Base-by-base conservation (phyloP, 2,888 invertebrate species). In the Euplexia lucipara region DNA sequence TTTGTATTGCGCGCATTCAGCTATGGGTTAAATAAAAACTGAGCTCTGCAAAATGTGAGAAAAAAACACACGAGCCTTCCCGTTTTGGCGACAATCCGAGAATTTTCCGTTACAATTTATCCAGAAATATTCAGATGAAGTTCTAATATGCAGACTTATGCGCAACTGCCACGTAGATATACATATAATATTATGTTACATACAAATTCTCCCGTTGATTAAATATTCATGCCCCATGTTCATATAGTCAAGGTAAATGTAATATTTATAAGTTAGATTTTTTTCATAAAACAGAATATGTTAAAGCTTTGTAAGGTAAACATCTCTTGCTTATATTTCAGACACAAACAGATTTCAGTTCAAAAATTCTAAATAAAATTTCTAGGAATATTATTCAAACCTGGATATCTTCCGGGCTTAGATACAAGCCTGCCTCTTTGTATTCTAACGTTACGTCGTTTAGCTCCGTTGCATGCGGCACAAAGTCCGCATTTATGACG, bases 1-100 rank as follows among this genome's bases (percentile, higher is more conserved):
- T 92, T 91, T 91, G 91, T 91, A 86, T 88, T 83, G 83, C 83
- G 86, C 84, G 88, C 85, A 91, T 90, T 90, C 88, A 88, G 89
- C 89, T 83, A 86, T 84, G 85, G 85, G 87, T 87, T 89, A 90
- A 90, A 91, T 91, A 92, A 92, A 91, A 91, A 90, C 89, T 79
- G 81, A 70, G 84, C 84, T 81, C 79, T 74, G 80, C 79, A 67
- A 85, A 86, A 89, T 83, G 85, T 85, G 83, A 86, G 26, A 88
- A 88, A 86, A 88, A 75, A 69, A 66, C 81, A 82, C 75, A 74
- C 57, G 75, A 78, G 78, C 70, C 71, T 70, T 62, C 70, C 62
- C 73, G 76, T 83, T 84, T 81, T 61, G 79, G 71, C 72, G 70
- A 79, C 71, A 76, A 83, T 78, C 68, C 80, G 78, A 73, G 71